Evolutionary conservation across 1,140 invertebrate species (phyloP).

Genomic region (Drosophila aff.): DNA sequence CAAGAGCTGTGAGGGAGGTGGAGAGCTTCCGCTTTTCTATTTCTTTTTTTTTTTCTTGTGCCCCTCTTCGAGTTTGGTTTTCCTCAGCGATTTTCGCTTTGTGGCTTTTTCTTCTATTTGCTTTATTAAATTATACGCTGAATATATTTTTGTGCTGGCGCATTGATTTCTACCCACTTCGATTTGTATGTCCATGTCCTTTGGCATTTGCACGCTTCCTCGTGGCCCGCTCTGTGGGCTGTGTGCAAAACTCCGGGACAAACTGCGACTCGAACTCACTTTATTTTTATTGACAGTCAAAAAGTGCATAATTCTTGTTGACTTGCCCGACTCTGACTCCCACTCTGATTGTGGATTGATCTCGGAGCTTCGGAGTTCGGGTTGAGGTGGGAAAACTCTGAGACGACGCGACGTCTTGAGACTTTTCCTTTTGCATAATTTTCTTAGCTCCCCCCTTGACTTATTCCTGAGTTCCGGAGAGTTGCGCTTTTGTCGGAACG

Average conservation of each 20-base stretch:
- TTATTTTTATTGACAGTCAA: constrained; percentile 83
- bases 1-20: constrained; percentile 34
- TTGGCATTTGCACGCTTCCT: constrained; percentile 60
- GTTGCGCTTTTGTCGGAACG: constrained; percentile 77
- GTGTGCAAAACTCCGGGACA: constrained; percentile 35
- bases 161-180: constrained; percentile 81
- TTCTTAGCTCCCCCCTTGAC: constrained; percentile 19
- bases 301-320: constrained; percentile 83
- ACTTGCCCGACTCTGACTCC: constrained; percentile 64
- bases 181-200: constrained; percentile 79
- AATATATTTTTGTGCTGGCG: constrained; percentile 80
- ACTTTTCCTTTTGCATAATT: constrained; percentile 67
- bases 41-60: neutral
- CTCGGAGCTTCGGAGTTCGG: neutral
- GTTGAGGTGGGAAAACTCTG: constrained; percentile 15
- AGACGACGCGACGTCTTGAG: constrained; percentile 58
- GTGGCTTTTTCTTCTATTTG: constrained; percentile 71
- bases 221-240: constrained; percentile 15
- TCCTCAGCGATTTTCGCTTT: constrained; percentile 33
- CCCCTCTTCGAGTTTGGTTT: constrained; percentile 18
- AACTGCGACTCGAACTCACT: constrained; percentile 71
- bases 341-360: constrained; percentile 30
- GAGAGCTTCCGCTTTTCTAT: constrained; percentile 4
- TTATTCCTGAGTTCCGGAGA: constrained; percentile 22
- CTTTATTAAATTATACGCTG: constrained; percentile 85